phyloP scores from a whole-genome alignment of 2,113 vertebrate species.

The Thermophis baileyi region DNA sequence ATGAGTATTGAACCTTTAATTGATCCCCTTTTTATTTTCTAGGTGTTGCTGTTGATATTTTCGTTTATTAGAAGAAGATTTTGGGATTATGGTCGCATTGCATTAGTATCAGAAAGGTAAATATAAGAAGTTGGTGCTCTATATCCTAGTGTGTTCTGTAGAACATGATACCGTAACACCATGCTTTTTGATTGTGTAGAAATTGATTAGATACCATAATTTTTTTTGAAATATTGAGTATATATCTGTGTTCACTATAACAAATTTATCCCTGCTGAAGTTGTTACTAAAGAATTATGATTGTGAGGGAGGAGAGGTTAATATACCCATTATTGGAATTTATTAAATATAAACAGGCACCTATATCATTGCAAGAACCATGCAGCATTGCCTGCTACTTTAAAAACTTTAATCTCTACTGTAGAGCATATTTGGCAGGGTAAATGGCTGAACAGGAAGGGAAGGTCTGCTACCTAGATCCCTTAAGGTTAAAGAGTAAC shows the following conservation, averaged over 20 bases:
- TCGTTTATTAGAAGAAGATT: slow-evolving; percentile 84
- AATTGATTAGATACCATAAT: neutral
- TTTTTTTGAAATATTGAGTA: neutral
- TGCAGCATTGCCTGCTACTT: neutral
- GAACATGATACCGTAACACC: neutral
- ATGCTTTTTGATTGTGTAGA: neutral
- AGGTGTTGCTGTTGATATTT: slow-evolving; percentile 84
- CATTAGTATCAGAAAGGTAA: slow-evolving; percentile 79
- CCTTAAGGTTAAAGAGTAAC: neutral
- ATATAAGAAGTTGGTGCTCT: neutral
- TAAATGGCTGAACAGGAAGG: neutral
- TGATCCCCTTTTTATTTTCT: neutral
- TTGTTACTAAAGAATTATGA: neutral
- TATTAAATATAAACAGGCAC: neutral
- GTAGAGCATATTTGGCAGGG: neutral
- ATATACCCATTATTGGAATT: neutral
- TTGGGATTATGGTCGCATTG: slow-evolving; percentile 92
- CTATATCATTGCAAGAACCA: neutral
- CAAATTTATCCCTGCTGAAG: neutral
- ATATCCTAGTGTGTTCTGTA: neutral
- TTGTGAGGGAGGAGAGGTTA: neutral
- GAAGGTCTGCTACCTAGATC: neutral
- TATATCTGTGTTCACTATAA: neutral
- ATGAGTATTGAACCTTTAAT: neutral
- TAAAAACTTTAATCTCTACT: neutral